Percentiles rank a stretch among this genome's conserved stretches.
Evolutionary conservation across 1,140 invertebrate species (phyloP).

Genomic region (Gyrodactylus salaris): DNA sequence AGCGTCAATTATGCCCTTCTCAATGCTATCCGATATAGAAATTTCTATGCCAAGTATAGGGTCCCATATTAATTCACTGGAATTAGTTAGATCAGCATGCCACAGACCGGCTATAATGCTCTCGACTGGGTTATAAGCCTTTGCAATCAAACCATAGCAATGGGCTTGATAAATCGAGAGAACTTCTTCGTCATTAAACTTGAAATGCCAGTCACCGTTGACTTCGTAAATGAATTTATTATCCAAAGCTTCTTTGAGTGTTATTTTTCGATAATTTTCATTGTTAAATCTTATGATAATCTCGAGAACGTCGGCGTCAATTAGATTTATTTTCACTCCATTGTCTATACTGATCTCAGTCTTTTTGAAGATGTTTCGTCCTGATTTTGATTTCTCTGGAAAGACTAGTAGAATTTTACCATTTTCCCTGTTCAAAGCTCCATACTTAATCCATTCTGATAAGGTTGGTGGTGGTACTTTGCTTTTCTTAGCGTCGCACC

Average conservation of each 20-base stretch:
- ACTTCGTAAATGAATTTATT: background rate
- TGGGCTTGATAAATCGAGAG: background rate
- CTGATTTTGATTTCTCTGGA: background rate
- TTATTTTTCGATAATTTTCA: background rate
- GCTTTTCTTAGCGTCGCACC: background rate
- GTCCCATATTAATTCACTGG: background rate
- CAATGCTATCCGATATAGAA: background rate
- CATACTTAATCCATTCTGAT: background rate
- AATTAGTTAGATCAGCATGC: background rate
- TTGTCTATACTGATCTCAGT: background rate
- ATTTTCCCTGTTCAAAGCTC: background rate
- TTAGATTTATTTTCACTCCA: background rate
- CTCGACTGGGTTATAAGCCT: background rate
- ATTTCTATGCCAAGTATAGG: background rate
- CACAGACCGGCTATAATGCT: background rate
- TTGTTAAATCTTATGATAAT: background rate
- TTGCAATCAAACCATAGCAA: background rate
- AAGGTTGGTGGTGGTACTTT: background rate
- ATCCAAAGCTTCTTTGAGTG: background rate
- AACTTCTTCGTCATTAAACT: background rate
- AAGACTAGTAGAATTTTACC: background rate
- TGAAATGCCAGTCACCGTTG: background rate
- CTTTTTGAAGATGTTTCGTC: background rate
- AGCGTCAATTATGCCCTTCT: background rate
- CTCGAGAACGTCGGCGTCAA: background rate